phyloP scores from a whole-genome alignment of 2,113 vertebrate genomes.

The Larimichthys polyactis region DNA sequence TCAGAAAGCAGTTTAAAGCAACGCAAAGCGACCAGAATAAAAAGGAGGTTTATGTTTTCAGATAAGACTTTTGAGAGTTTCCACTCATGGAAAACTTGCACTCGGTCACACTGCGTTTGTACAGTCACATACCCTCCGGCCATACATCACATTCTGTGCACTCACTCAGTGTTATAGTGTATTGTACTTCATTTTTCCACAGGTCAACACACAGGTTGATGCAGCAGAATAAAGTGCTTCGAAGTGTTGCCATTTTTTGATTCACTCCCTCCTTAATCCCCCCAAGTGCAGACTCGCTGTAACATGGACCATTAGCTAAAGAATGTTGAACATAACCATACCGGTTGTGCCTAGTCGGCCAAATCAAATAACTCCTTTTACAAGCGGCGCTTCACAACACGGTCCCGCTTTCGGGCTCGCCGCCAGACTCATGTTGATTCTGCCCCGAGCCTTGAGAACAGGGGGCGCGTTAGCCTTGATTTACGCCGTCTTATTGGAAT shows the following conservation, averaged over 20 bases:
- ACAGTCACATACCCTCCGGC: constrained; percentile 3
- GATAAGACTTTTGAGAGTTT: not conserved
- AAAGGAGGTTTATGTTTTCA: not conserved
- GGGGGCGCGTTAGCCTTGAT: constrained; percentile 62
- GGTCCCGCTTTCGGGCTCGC: constrained; percentile 46
- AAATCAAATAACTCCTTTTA: constrained; percentile 79
- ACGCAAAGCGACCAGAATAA: not conserved
- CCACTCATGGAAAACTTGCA: constrained; percentile 13
- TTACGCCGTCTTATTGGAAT: constrained; percentile 73
- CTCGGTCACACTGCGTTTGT: not conserved
- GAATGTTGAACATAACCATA: constrained; percentile 75
- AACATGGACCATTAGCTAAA: constrained; percentile 75
- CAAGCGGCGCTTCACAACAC: constrained; percentile 62
- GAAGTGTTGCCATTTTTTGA: constrained; percentile 58
- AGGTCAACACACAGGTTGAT: constrained; percentile 64
- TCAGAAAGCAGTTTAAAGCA: constrained; percentile 11
- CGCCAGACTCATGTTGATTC: constrained; percentile 63
- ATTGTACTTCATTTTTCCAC: constrained; percentile 38
- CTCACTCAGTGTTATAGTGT: constrained; percentile 2
- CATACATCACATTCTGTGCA: constrained; percentile 17
- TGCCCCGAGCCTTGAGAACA: constrained; percentile 47
- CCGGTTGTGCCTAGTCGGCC: constrained; percentile 61
- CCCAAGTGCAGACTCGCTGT: constrained; percentile 54
- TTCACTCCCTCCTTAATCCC: constrained; percentile 45
- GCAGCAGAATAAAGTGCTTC: constrained; percentile 47